These are phyloP conservation scores for Corydoras maculifer DNA, from an alignment of 2,113 vertebrate species.

Conservation along the genomic window DNA sequence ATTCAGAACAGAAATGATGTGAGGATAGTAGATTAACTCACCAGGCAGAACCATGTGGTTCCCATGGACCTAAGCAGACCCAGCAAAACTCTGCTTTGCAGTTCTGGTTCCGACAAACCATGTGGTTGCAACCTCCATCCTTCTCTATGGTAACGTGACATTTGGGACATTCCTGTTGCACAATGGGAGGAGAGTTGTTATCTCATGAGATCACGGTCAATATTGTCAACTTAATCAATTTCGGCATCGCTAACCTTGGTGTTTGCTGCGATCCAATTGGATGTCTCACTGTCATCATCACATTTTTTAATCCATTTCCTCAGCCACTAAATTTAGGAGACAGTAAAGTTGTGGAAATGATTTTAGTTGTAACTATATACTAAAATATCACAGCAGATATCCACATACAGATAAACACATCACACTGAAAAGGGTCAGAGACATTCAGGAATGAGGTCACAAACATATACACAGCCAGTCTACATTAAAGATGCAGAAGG, in stretches of 20 bases:
- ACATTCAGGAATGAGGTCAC: constrained; percentile 23
- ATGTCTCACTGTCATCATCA: constrained; percentile 98
- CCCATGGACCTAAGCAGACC: constrained; percentile 98
- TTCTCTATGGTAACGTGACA: constrained; percentile 99
- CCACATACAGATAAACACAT: neutral
- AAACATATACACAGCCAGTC: constrained; percentile 20
- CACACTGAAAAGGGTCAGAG: neutral
- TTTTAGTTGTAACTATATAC: too few species aligned
- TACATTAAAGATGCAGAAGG: constrained; percentile 24
- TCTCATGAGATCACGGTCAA: neutral
- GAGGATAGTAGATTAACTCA: constrained; percentile 53
- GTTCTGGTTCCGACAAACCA: constrained; percentile 99
- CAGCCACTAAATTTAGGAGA: constrained; percentile 76
- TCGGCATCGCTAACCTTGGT: constrained; percentile 76
- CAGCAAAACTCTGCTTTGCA: constrained; percentile 99
- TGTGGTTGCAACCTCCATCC: constrained; percentile 98
- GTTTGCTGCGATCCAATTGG: constrained; percentile 99
- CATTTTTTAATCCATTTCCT: constrained; percentile 99
- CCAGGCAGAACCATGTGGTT: constrained; percentile 98
- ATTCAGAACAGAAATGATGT: too few species aligned
- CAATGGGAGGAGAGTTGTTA: constrained; percentile 3
- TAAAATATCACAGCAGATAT: neutral
- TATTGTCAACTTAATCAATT: neutral
- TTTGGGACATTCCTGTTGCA: constrained; percentile 92
- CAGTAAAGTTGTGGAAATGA: neutral